phyloP scores from a whole-genome alignment of 2,888 invertebrate species.

The Drosophila kanekoi region DNA sequence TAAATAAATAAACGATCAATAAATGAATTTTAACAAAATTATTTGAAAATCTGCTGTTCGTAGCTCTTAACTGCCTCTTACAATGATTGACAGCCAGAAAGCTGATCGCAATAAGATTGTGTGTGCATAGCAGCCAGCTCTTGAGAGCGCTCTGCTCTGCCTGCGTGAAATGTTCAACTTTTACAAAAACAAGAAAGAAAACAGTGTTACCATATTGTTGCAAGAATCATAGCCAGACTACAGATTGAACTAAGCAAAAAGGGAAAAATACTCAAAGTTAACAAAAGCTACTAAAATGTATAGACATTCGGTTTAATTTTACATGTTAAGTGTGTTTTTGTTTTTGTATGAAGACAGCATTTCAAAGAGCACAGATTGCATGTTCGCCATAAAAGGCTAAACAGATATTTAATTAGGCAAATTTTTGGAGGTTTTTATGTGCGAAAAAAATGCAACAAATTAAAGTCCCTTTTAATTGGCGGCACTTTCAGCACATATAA shows the following conservation, averaged over 20 bases:
- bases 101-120: constrained; percentile 4
- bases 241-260: not conserved
- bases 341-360: not conserved
- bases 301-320: not conserved
- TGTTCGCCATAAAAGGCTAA: not conserved
- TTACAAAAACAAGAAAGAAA: too few relatives aligned
- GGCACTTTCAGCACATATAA: constrained; percentile 32
- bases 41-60: not conserved
- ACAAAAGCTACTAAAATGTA: not conserved
- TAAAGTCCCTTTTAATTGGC: constrained; percentile 5
- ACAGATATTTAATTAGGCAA: too few relatives aligned
- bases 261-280: not conserved
- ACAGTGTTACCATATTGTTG: constrained; percentile 12
- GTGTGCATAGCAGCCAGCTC: constrained; percentile 11
- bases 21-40: not conserved
- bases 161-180: not conserved
- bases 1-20: not conserved
- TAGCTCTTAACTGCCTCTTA: constrained; percentile 6
- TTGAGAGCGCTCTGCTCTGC: not conserved
- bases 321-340: too few relatives aligned
- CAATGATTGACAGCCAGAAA: constrained; percentile 2
- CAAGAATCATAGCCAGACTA: not conserved
- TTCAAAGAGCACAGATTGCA: not conserved
- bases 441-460: not conserved
- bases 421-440: not conserved